Percentiles rank a stretch among this genome's conserved stretches.
phyloP scores from a whole-genome alignment of 2,888 invertebrate genomes.

The Cephus pulcher region DNA sequence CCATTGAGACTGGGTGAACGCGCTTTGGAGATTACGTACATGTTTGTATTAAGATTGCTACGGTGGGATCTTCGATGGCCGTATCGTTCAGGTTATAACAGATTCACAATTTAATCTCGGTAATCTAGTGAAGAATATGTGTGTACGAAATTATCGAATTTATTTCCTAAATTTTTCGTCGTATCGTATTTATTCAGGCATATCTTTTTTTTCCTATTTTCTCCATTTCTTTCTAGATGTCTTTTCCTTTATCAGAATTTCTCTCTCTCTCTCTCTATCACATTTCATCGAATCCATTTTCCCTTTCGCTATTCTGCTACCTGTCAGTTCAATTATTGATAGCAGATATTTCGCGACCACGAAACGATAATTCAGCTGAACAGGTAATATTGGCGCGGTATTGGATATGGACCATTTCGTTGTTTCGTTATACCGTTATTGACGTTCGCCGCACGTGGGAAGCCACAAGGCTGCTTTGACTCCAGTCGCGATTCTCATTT shows the following conservation, averaged over 20 bases:
- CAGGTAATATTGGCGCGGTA: conserved; percentile 57
- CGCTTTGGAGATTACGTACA: too few species aligned
- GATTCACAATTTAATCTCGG: conserved; percentile 14
- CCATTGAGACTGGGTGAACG: too few species aligned
- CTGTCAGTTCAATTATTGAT: conserved; percentile 53
- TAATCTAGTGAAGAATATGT: conserved; percentile 10
- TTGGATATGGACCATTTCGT: conserved; percentile 54
- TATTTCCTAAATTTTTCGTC: too few species aligned
- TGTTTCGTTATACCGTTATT: conserved; percentile 55
- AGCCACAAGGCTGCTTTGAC: conserved; percentile 41
- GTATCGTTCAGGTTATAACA: conserved; percentile 26
- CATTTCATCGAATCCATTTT: conserved; percentile 5
- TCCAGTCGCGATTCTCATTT: conserved; percentile 28
- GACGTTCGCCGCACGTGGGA: conserved; percentile 40
- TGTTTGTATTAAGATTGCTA: too few species aligned
- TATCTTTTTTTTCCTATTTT: conserved; percentile 40
- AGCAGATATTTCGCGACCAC: conserved; percentile 56
- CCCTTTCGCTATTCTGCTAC: conserved; percentile 12
- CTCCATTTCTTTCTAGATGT: conserved; percentile 3
- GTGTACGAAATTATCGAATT: too few species aligned
- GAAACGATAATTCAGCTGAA: conserved; percentile 59
- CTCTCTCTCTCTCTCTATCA: conserved; percentile 9
- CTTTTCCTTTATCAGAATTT: conserved; percentile 14
- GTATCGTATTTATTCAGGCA: conserved; percentile 27
- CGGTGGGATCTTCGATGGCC: too few species aligned